Evolutionary conservation across 2,888 invertebrate species (phyloP).

Genomic region (Furcula furcula): DNA sequence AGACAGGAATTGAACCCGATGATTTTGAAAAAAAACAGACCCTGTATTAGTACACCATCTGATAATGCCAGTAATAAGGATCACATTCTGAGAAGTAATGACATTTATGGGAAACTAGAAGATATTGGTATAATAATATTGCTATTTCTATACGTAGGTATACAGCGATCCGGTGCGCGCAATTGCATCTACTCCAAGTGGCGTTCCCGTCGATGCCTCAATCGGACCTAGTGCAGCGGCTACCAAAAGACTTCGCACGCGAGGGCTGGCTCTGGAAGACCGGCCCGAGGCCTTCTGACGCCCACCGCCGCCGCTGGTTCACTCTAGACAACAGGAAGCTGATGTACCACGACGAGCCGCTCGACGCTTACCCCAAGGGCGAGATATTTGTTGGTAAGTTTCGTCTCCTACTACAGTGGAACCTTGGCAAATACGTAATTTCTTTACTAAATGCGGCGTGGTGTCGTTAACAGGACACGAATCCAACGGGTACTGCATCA

Average conservation of each 20-base stretch:
- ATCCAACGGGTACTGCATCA: constrained; percentile 88
- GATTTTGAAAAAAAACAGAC: too few species aligned
- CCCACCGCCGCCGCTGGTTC: constrained; percentile 93
- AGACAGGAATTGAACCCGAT: too few species aligned
- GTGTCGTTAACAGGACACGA: constrained; percentile 83
- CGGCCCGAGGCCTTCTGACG: constrained; percentile 90
- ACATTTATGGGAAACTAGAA: too few species aligned
- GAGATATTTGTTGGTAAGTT: constrained; percentile 91
- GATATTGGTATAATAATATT: too few species aligned
- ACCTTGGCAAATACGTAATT: not conserved
- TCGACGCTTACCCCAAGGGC: constrained; percentile 94
- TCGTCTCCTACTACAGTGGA: too few species aligned
- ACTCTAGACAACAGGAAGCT: constrained; percentile 93
- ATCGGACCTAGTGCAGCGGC: constrained; percentile 85
- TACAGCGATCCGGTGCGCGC: constrained; percentile 91
- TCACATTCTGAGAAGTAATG: too few species aligned
- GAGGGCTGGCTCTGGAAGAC: constrained; percentile 96
- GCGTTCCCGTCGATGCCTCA: constrained; percentile 91
- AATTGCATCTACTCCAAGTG: constrained; percentile 90
- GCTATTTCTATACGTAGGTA: too few species aligned
- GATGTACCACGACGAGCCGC: constrained; percentile 95
- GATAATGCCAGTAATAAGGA: too few species aligned
- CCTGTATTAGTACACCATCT: too few species aligned
- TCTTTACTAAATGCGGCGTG: too few species aligned
- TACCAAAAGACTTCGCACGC: constrained; percentile 91